Base-by-base conservation (phyloP, 2,888 invertebrate species). In the Harpalus rufipes region DNA sequence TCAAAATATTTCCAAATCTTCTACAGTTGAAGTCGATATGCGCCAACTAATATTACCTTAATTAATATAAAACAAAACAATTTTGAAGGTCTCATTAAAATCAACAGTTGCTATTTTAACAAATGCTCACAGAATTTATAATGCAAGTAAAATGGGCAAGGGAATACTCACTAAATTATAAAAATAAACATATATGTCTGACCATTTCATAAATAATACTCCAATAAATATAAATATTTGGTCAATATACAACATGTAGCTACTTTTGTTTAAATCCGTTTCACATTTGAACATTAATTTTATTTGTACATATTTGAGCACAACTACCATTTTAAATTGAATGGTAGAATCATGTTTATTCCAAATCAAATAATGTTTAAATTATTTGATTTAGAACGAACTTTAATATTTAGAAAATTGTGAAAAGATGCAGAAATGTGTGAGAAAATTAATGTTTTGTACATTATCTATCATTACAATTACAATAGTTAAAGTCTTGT, bases 181-280 rank as follows among this genome's bases (percentile, higher is more conserved):
- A 7, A 61, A 72, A 68, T 72, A 65, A 21, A 65, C 32, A 80
- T 61, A 83, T 76, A 59, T 56, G 41, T 44, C 65, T 76, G 63
- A 78, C 84, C 78, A 44, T 76, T 74, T 72, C 56, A 84, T 84
- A 84, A 84, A 84, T 84, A 84, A 84, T 84, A 84, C 84, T 84
- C 84, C 84, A 78, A 84, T 84, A 84, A 84, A 84, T 84, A 84
- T 84, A 84, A 84, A 84, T 84, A 84, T 84, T 84, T 84, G 84
- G 84, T 84, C 84, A 84, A 76, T 84, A 63, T 78, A 84, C 74
- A 80, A 84, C 63, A 82, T 83, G 51, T 84, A 83, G 58, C 51
- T 39, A 84, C 56, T 56, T 76, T 78, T 32, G 12, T 65, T 78
- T 78, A 63, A 84, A 63, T 78, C 51, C 65, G 78, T 78, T 65